These are phyloP conservation scores for Chroicocephalus ridibundus DNA, from an alignment of 2,113 vertebrate species.

Conservation along the genomic window DNA sequence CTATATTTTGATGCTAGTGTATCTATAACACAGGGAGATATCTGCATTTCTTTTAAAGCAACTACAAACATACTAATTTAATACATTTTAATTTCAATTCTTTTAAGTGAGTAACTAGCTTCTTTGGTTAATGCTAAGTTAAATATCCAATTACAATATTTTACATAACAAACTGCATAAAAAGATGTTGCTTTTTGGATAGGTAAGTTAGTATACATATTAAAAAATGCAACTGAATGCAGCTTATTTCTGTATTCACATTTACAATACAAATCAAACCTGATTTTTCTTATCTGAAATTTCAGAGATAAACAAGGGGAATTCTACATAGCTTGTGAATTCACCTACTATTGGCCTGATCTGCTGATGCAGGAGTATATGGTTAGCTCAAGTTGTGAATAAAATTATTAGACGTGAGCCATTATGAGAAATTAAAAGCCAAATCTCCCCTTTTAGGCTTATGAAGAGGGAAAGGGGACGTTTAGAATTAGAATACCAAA, in stretches of 20 bases:
- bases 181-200: neutral
- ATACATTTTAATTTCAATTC: neutral
- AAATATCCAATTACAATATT: neutral
- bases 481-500: neutral
- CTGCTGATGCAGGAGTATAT: neutral
- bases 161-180: neutral
- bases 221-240: neutral
- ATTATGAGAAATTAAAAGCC: neutral
- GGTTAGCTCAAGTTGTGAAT: neutral
- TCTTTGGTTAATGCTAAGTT: neutral
- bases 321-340: neutral
- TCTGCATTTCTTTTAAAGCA: neutral
- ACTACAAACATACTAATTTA: neutral
- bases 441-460: neutral
- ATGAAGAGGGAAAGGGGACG: neutral
- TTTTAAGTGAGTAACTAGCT: neutral
- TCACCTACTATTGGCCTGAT: neutral
- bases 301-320: neutral
- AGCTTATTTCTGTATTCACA: neutral
- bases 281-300: neutral
- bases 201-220: neutral
- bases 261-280: neutral
- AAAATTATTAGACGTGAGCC: neutral
- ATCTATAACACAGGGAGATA: neutral
- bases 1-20: neutral